Evolutionary conservation across 1,140 invertebrate genomes (phyloP).

Genomic region (Oscheius sp.): DNA sequence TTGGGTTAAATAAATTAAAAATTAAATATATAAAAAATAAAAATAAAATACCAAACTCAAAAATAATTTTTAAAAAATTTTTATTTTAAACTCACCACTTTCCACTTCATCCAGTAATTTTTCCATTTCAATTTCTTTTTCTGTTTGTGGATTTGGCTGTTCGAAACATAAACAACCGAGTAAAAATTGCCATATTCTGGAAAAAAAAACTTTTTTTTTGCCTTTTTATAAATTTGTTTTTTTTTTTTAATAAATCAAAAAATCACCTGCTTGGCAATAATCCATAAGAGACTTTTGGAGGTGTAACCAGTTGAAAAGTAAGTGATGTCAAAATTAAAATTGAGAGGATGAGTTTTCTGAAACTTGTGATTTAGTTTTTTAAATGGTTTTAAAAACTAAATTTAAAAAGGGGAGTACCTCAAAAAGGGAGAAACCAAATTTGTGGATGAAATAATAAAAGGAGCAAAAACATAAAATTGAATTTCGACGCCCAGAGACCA

Average conservation of each 20-base stretch:
- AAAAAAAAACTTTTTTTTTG: neutral
- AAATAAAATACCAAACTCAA: too few species aligned
- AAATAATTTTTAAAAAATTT: too few species aligned
- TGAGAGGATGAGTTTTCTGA: neutral
- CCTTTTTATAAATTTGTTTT: too few species aligned
- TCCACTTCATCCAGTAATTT: slow-evolving; percentile 1
- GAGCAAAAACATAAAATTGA: slow-evolving; percentile 48
- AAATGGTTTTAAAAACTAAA: too few species aligned
- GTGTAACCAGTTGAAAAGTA: slow-evolving; percentile 34
- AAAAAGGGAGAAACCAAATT: neutral
- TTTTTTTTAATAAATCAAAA: too few species aligned
- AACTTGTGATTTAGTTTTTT: too few species aligned
- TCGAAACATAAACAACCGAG: neutral
- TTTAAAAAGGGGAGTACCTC: neutral
- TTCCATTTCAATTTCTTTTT: neutral
- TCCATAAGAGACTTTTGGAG: neutral
- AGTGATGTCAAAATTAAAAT: slow-evolving; percentile 26
- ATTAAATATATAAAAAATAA: too few species aligned
- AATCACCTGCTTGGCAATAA: neutral
- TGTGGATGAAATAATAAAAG: slow-evolving; percentile 23
- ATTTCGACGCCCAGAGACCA: slow-evolving; percentile 50
- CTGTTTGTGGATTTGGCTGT: neutral
- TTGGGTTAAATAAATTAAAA: too few species aligned
- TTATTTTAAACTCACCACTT: too few species aligned
- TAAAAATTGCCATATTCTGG: slow-evolving; percentile 17